Evolutionary conservation across 2,797 vertebrate genomes (phyloP), one percentile per base, ranked within the genome.

Genomic region (Arrhamphus sclerolepis): DNA sequence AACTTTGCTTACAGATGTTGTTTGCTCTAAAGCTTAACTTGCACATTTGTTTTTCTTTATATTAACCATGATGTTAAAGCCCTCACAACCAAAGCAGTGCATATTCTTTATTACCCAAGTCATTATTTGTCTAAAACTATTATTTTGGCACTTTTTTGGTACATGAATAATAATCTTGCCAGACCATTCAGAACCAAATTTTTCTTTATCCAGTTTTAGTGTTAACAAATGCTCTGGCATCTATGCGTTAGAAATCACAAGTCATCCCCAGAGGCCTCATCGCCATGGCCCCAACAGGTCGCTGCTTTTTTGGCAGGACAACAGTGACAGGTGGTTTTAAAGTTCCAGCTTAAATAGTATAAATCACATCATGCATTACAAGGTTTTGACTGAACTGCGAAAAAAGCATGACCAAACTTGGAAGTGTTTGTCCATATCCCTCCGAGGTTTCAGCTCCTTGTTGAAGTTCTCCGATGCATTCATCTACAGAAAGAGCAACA

Each of bases 401-500:
- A 16, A 2, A 51, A 42, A 26, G 20, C 28, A 22, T 31, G 21
- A 42, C 42, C 24, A 53, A 22, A 17, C 42, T 14, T 28, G 24
- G 1, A 38, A 39, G 38, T 62, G n/a, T 13, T 44, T 57, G 17
- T 13, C n/a, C 1, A 43, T 24, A 53, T 56, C 18, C n/a, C 43
- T 58, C 14, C 29, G 49, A 55, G 26, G 51, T 28, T 62, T 31
- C 7, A 2, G 2, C 22, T 47, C 20, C 21, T 9, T 1, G 7
- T 24, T 40, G 3, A 70, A 50, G 46, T 54, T 17, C 11, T 63
- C 2, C 34, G 31, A 53, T 18, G 16, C 41, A 43, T 56, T 56
- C 42, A 52, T 72, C 28, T 17, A 24, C 6, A 62, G 39, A 34
- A 31, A 6, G 13, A 14, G 13, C 34, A 38, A 8, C 34, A 38